These are phyloP conservation scores for Uloborus plumipes DNA, from an alignment of 2,888 invertebrate genomes.

Conservation along the genomic window DNA sequence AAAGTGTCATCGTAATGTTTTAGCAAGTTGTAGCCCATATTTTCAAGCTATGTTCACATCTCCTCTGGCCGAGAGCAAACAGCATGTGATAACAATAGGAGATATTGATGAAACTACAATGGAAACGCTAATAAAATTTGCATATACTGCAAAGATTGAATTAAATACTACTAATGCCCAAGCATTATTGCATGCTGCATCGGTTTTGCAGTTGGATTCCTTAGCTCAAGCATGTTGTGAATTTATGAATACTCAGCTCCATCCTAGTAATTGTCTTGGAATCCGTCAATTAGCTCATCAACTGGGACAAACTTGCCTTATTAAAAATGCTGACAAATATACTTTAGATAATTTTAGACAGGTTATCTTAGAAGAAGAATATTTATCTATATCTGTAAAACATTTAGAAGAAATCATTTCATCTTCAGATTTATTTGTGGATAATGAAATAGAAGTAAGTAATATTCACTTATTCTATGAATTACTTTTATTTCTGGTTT, in stretches of 20 bases:
- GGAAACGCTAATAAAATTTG: constrained; percentile 71
- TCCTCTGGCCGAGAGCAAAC: constrained; percentile 71
- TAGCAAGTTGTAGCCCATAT: constrained; percentile 73
- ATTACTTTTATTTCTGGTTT: neutral
- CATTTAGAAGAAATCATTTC: constrained; percentile 67
- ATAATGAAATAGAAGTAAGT: constrained; percentile 68
- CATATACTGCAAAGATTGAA: constrained; percentile 72
- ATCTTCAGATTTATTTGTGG: constrained; percentile 62
- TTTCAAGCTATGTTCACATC: constrained; percentile 73
- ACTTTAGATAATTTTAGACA: constrained; percentile 70
- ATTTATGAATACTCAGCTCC: constrained; percentile 72
- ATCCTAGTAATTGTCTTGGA: constrained; percentile 72
- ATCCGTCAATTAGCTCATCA: constrained; percentile 73
- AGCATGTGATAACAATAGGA: constrained; percentile 66
- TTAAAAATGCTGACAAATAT: constrained; percentile 70
- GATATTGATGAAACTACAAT: constrained; percentile 71
- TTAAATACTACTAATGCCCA: constrained; percentile 72
- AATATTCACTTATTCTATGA: neutral
- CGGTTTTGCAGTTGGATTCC: constrained; percentile 72
- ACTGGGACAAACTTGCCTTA: constrained; percentile 71
- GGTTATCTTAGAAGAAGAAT: constrained; percentile 70
- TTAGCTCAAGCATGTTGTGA: constrained; percentile 72
- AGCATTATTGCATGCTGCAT: constrained; percentile 73
- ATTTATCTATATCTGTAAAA: constrained; percentile 68
- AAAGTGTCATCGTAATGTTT: constrained; percentile 72